Percentiles rank a stretch among this genome's conserved stretches.
Conservation (phyloP, 2,888 invertebrate genomes). For the Diachrysia chrysitis region DNA sequence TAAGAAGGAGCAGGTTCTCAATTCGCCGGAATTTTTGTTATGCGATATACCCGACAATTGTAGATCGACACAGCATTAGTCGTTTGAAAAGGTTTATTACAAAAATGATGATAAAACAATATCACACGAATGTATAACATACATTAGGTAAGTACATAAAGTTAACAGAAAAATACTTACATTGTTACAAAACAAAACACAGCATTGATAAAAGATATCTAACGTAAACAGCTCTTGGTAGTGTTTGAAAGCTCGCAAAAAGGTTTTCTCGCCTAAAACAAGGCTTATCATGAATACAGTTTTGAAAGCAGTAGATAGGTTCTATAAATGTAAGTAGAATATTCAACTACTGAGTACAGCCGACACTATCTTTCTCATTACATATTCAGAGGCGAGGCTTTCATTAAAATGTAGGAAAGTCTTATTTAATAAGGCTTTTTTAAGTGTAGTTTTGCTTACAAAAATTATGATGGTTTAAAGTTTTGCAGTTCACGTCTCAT, state of each 20-base stretch:
- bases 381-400: slow-evolving; percentile 2
- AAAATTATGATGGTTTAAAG: background rate
- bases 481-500: background rate
- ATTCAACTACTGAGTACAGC: background rate
- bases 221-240: slow-evolving; percentile 1
- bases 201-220: background rate
- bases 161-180: background rate
- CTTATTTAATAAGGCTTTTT: background rate
- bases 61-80: too few relatives aligned
- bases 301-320: background rate
- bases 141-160: too few relatives aligned
- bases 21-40: too few relatives aligned
- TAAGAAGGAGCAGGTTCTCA: too few relatives aligned
- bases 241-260: background rate
- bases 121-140: too few relatives aligned
- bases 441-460: background rate
- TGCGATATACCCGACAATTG: too few relatives aligned
- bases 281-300: background rate
- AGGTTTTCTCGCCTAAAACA: background rate
- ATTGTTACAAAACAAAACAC: background rate
- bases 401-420: slow-evolving; percentile 1
- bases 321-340: background rate
- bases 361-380: background rate
- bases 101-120: too few relatives aligned
- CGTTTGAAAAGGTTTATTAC: too few relatives aligned